A percentile compares a stretch with the other conserved stretches of the same genome.
Conservation (phyloP, 2,888 invertebrate genomes). For the Conistra vaccinii region DNA sequence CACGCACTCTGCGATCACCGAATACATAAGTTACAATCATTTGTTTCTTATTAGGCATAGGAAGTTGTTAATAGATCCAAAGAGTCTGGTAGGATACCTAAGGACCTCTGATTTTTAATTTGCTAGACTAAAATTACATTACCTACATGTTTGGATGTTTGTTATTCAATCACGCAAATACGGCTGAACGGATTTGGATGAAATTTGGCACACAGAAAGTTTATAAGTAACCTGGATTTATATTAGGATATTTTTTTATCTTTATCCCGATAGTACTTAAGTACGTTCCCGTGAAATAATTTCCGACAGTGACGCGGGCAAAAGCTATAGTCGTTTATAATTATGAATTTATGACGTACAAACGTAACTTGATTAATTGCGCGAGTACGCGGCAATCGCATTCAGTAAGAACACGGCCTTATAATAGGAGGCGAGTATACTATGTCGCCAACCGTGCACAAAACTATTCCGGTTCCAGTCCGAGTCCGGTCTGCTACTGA, state of each 20-base stretch:
- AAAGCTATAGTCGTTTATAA: not conserved
- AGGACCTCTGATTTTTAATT: not conserved
- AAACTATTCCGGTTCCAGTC: too few relatives aligned
- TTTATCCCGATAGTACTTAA: too few relatives aligned
- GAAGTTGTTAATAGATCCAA: conserved; percentile 30
- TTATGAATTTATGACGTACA: not conserved
- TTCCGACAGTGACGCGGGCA: too few relatives aligned
- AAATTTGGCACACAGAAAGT: too few relatives aligned
- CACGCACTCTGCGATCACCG: conserved; percentile 23
- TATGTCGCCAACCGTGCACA: not conserved
- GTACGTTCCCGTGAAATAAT: too few relatives aligned
- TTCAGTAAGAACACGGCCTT: not conserved
- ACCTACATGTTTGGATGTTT: too few relatives aligned
- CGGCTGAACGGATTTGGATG: too few relatives aligned
- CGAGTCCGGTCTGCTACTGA: not conserved
- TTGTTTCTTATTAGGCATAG: conserved; percentile 40
- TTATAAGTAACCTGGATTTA: too few relatives aligned
- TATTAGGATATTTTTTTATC: too few relatives aligned
- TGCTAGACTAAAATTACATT: too few relatives aligned
- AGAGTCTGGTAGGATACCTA: conserved; percentile 2
- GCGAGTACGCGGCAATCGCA: not conserved
- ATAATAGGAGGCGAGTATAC: not conserved
- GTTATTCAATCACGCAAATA: too few relatives aligned
- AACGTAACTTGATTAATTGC: not conserved
- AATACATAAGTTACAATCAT: conserved; percentile 16